Evolutionary conservation across 2,888 invertebrate species (phyloP).

Genomic region (Sarcophaga caerulescens): DNA sequence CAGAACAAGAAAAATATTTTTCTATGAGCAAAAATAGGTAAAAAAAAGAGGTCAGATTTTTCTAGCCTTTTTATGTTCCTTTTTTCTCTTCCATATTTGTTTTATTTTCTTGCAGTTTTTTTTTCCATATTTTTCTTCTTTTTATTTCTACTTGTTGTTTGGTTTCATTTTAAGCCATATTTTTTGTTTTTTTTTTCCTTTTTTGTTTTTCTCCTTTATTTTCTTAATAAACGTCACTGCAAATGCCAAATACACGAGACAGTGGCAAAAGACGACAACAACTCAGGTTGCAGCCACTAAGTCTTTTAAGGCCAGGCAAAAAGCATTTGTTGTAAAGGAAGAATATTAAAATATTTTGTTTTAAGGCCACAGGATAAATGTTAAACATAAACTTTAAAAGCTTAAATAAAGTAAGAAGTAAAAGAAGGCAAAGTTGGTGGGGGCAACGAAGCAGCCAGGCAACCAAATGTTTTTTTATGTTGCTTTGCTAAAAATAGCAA

Average conservation of each 20-base stretch:
- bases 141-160: constrained; percentile 31
- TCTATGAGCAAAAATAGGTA: constrained; percentile 36
- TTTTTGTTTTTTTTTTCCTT: constrained; percentile 18
- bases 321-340: neutral
- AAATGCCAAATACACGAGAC: constrained; percentile 36
- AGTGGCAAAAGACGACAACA: constrained; percentile 6
- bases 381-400: constrained; percentile 39
- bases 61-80: constrained; percentile 18
- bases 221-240: constrained; percentile 63
- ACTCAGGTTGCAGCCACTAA: neutral
- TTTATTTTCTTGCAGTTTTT: constrained; percentile 40
- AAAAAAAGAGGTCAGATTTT: constrained; percentile 51
- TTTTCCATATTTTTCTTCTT: constrained; percentile 19
- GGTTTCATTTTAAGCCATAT: constrained; percentile 51
- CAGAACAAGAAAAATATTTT: neutral
- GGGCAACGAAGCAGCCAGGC: neutral
- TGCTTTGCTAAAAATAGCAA: constrained; percentile 26
- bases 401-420: neutral
- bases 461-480: neutral
- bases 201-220: neutral
- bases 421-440: no score
- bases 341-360: constrained; percentile 9
- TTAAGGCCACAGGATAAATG: constrained; percentile 25
- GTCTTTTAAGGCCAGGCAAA: neutral
- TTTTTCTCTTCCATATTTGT: neutral